A percentile compares a stretch with the other conserved stretches of the same genome.
These are phyloP conservation scores for Silurus aristotelis DNA, from an alignment of 2,797 vertebrate genomes.

Conservation along the genomic window DNA sequence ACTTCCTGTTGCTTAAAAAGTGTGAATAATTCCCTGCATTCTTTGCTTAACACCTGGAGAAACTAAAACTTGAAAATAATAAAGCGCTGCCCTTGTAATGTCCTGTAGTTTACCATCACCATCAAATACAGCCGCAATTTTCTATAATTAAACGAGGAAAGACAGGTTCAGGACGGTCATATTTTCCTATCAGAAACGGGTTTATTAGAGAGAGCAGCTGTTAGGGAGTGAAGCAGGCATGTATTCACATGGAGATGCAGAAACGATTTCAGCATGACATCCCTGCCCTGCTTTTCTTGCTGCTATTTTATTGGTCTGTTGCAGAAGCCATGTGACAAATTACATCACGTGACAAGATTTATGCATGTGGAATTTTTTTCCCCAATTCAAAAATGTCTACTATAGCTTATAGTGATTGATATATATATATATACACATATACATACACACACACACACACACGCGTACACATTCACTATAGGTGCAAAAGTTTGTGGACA, in stretches of 20 bases:
- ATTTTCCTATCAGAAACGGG: background rate
- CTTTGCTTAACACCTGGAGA: background rate
- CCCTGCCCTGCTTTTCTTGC: background rate
- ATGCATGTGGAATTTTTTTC: background rate
- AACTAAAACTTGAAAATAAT: background rate
- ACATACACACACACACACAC: no score
- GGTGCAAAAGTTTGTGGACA: no score
- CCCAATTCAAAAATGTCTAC: background rate
- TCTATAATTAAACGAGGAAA: background rate
- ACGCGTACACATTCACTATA: no score
- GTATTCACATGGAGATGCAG: background rate
- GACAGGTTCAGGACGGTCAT: background rate
- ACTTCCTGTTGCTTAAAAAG: background rate
- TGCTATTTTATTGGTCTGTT: slow-evolving; percentile 9
- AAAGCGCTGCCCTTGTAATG: background rate
- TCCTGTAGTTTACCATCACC: background rate
- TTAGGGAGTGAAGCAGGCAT: background rate
- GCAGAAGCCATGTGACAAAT: background rate
- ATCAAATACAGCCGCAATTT: background rate
- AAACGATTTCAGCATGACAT: background rate
- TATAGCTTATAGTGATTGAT: background rate
- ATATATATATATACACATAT: no score
- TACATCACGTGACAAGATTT: background rate
- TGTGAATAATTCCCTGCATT: background rate
- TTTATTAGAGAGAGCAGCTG: background rate